Conservation (phyloP, 2,797 vertebrate species). For the Pempheris klunzingeri region DNA sequence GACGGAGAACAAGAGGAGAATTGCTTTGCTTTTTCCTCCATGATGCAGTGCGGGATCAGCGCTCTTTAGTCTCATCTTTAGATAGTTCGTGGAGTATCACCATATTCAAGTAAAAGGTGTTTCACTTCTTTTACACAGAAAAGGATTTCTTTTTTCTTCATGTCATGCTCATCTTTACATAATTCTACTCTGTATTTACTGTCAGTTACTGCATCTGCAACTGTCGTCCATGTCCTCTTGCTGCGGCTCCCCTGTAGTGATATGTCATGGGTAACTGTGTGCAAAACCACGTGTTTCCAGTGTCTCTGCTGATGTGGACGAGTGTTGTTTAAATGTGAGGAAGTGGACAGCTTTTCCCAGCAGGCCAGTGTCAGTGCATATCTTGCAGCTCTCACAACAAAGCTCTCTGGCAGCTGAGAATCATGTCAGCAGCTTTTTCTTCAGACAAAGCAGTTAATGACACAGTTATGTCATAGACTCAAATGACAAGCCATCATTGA, state of each 20-base stretch:
- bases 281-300: not conserved
- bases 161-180: not conserved
- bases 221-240: not conserved
- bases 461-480: not conserved
- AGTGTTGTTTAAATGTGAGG: slow-evolving; percentile 27
- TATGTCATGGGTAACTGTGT: slow-evolving; percentile 46
- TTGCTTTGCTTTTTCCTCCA: slow-evolving; percentile 14
- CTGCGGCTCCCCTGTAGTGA: slow-evolving; percentile 36
- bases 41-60: not conserved
- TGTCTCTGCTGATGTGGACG: slow-evolving; percentile 1
- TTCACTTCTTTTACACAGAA: not conserved
- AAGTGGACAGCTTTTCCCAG: slow-evolving; percentile 40
- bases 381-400: slow-evolving; percentile 20
- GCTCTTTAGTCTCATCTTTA: not conserved
- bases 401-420: slow-evolving; percentile 26
- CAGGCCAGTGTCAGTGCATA: not conserved
- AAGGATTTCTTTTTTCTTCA: too few relatives aligned
- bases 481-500: not conserved
- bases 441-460: not conserved
- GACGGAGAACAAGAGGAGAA: too few relatives aligned
- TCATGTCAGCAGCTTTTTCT: slow-evolving; percentile 25
- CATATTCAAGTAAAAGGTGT: not conserved
- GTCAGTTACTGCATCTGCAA: not conserved
- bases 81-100: not conserved
- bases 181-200: not conserved